Evolutionary conservation across 2,888 invertebrate species (phyloP).

Genomic region (Micropterix aruncella): DNA sequence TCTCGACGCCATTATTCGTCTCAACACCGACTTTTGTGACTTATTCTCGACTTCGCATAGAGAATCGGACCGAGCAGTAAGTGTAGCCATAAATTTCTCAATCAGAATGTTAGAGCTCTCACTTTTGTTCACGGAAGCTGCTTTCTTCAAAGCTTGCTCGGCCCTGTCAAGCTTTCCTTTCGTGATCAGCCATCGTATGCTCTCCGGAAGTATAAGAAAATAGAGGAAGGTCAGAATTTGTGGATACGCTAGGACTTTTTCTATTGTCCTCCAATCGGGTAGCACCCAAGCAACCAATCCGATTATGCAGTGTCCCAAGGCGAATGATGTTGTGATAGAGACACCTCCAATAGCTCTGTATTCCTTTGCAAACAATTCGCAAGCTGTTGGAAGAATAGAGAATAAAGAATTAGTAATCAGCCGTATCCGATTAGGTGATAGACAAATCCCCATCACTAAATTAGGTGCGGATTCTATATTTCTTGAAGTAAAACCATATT

Average conservation of each 20-base stretch:
- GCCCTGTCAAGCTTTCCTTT: neutral
- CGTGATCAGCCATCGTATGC: neutral
- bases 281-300: neutral
- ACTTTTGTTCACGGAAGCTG: neutral
- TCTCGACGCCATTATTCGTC: slow-evolving; percentile 14
- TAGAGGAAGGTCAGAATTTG: neutral
- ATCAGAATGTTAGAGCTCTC: neutral
- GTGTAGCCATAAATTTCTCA: neutral
- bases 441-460: too few relatives aligned
- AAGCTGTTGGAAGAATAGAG: neutral
- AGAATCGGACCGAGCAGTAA: neutral
- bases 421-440: too few relatives aligned
- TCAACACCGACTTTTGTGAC: neutral
- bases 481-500: too few relatives aligned
- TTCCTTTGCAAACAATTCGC: neutral
- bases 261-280: neutral
- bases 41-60: neutral
- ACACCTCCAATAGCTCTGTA: neutral
- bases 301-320: neutral
- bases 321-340: neutral
- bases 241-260: neutral
- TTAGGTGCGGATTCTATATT: too few relatives aligned
- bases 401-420: too few relatives aligned
- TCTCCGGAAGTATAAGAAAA: neutral
- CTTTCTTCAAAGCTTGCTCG: neutral